Conservation (phyloP, 2,797 vertebrate genomes). For the Gambelia wislizenii region DNA sequence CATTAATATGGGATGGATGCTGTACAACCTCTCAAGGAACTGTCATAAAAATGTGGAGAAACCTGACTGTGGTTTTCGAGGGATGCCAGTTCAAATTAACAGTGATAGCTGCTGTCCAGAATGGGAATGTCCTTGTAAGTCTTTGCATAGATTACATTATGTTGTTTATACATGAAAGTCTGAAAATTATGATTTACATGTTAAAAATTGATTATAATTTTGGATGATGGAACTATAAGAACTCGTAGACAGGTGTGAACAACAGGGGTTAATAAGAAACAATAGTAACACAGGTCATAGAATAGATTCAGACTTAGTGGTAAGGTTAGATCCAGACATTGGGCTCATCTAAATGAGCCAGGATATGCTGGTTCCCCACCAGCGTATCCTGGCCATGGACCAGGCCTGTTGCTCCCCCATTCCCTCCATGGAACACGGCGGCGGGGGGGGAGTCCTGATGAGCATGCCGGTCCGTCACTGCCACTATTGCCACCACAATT, state of each 20-base stretch:
- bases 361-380: no score
- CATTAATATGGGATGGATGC: slow-evolving; percentile 89
- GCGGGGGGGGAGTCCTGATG: no score
- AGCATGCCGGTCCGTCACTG: no score
- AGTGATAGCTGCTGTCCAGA: slow-evolving; percentile 93
- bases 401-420: no score
- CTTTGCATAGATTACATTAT: slow-evolving; percentile 18
- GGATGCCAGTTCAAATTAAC: slow-evolving; percentile 92
- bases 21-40: slow-evolving; percentile 93
- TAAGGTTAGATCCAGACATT: neutral
- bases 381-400: no score
- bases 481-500: no score
- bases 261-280: neutral
- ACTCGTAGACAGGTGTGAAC: neutral
- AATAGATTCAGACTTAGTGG: no score
- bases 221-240: no score
- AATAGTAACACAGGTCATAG: neutral
- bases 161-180: neutral
- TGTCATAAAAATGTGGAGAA: slow-evolving; percentile 89
- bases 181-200: slow-evolving; percentile 19
- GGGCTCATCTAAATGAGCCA: no score
- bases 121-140: slow-evolving; percentile 97
- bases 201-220: slow-evolving; percentile 20
- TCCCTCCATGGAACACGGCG: no score
- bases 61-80: slow-evolving; percentile 93